Evolutionary conservation across 1,140 invertebrate species (phyloP).

Genomic region (Matsumurasca onukii): DNA sequence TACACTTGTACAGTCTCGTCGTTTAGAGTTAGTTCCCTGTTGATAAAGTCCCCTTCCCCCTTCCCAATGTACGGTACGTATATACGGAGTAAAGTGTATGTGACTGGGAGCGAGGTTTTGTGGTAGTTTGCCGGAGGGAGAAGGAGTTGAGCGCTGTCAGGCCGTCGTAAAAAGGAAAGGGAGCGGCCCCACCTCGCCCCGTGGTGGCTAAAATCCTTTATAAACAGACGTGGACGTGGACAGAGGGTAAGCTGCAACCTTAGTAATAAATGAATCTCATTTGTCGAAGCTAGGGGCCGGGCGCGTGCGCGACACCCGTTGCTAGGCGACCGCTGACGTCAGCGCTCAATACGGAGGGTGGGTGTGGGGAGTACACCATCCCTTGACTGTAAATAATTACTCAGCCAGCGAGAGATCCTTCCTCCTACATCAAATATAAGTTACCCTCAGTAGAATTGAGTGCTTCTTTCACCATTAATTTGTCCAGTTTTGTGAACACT

Average conservation of each 20-base stretch:
- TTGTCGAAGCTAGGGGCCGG: too few species aligned
- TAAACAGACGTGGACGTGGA: neutral
- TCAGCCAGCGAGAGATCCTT: neutral
- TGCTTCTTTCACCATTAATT: too few species aligned
- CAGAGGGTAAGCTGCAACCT: constrained; percentile 22
- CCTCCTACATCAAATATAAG: constrained; percentile 1
- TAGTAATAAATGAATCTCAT: constrained; percentile 25
- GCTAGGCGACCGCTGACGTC: constrained; percentile 14
- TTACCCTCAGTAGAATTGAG: too few species aligned
- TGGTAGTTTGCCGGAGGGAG: too few species aligned
- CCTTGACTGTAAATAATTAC: constrained; percentile 1
- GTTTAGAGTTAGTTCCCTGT: too few species aligned
- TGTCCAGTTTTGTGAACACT: neutral
- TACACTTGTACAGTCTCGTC: too few species aligned
- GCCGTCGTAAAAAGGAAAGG: neutral
- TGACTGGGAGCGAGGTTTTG: too few species aligned
- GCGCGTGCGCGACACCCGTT: constrained; percentile 1
- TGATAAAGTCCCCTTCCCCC: too few species aligned
- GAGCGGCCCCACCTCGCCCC: neutral
- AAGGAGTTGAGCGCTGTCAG: neutral
- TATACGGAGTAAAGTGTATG: too few species aligned
- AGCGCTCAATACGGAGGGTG: constrained; percentile 9
- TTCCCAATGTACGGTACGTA: too few species aligned
- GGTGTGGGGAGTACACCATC: too few species aligned
- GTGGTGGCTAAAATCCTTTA: neutral